phyloP scores from a whole-genome alignment of 2,113 vertebrate genomes.

The Aix galericulata region DNA sequence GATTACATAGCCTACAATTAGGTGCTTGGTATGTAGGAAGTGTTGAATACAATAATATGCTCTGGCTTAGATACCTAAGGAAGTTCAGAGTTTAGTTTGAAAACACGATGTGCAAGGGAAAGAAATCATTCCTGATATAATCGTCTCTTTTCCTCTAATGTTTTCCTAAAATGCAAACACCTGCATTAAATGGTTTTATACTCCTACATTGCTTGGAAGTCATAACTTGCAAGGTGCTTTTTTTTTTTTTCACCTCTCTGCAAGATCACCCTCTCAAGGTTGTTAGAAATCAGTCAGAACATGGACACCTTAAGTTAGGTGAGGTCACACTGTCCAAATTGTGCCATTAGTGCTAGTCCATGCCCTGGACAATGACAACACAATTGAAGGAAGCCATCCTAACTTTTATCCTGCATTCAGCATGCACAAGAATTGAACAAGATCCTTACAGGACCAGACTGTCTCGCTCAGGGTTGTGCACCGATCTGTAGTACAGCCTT shows the following conservation, averaged over 20 bases:
- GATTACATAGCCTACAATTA: not conserved
- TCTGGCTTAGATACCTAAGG: not conserved
- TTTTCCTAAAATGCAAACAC: not conserved
- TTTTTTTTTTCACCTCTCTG: not conserved
- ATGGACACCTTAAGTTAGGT: no score
- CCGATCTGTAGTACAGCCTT: fast-evolving
- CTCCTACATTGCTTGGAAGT: not conserved
- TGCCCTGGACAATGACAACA: not conserved
- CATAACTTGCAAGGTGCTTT: fast-evolving
- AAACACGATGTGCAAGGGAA: not conserved
- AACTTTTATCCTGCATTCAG: not conserved
- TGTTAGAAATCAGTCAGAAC: not conserved
- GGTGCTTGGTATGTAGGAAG: not conserved
- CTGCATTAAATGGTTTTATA: not conserved
- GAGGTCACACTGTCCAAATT: not conserved
- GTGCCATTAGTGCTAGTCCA: fast-evolving
- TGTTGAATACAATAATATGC: not conserved
- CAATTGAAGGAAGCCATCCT: not conserved
- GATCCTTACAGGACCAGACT: fast-evolving
- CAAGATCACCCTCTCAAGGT: not conserved
- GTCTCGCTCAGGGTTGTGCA: fast-evolving
- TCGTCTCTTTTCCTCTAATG: not conserved
- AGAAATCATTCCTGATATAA: not conserved
- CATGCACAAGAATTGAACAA: not conserved
- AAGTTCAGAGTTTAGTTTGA: not conserved